These are phyloP conservation scores for Aphodius granarius DNA, from an alignment of 2,888 invertebrate species.

Conservation along the genomic window DNA sequence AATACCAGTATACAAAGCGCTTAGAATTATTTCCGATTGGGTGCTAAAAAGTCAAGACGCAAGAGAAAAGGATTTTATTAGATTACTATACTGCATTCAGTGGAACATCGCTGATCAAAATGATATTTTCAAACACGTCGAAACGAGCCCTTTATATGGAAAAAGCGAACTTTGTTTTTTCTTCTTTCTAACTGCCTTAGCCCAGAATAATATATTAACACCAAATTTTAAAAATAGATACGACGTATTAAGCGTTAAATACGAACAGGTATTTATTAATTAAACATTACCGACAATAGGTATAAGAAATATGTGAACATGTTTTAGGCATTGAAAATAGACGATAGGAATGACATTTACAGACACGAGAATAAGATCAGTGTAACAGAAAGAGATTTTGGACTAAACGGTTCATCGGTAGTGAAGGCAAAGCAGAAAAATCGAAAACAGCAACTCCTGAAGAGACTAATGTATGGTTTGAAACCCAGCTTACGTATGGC, in stretches of 20 bases:
- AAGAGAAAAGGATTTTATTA: slow-evolving; percentile 60
- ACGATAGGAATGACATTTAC: slow-evolving; percentile 20
- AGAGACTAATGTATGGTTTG: slow-evolving; percentile 50
- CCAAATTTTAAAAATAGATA: slow-evolving; percentile 56
- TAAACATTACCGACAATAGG: neutral
- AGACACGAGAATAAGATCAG: slow-evolving; percentile 28
- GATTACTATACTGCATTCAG: slow-evolving; percentile 56
- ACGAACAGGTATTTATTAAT: slow-evolving; percentile 49
- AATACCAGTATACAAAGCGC: slow-evolving; percentile 51
- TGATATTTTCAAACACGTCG: slow-evolving; percentile 59
- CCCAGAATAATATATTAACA: slow-evolving; percentile 56
- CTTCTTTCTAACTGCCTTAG: slow-evolving; percentile 53
- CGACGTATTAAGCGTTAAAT: slow-evolving; percentile 55
- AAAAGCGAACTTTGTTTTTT: slow-evolving; percentile 62
- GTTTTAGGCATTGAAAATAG: slow-evolving; percentile 25
- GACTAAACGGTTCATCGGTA: slow-evolving; percentile 44
- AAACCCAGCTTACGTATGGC: slow-evolving; percentile 53
- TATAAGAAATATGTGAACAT: neutral
- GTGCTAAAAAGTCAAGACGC: slow-evolving; percentile 53
- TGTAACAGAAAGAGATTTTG: slow-evolving; percentile 45
- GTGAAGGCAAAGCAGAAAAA: slow-evolving; percentile 50
- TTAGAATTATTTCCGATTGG: slow-evolving; percentile 60
- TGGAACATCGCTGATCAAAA: slow-evolving; percentile 55
- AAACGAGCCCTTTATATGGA: slow-evolving; percentile 60
- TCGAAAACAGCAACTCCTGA: slow-evolving; percentile 49